These are phyloP conservation scores for Aphaenogaster floridana DNA, from an alignment of 1,140 invertebrate species.

Conservation along the genomic window DNA sequence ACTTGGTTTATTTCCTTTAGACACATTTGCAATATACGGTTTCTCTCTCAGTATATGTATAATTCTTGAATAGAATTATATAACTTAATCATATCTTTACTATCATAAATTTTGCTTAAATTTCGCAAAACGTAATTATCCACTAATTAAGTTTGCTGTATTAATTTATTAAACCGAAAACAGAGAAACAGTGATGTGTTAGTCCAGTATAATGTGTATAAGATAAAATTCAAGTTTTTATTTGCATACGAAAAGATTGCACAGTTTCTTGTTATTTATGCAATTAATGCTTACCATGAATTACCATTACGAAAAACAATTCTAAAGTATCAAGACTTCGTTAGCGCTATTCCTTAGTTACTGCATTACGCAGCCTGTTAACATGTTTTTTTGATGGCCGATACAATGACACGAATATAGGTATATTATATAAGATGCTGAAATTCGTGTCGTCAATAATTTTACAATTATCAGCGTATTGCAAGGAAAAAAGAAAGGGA, in stretches of 20 bases:
- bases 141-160: not conserved
- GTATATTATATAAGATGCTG: not conserved
- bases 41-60: not conserved
- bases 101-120: constrained; percentile 3
- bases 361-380: not conserved
- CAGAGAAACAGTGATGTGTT: not conserved
- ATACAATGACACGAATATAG: not conserved
- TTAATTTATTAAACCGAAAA: constrained; percentile 28
- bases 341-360: not conserved
- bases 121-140: constrained; percentile 15
- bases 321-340: not conserved
- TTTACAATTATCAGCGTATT: not conserved
- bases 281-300: not conserved
- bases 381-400: not conserved
- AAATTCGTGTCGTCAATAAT: not conserved
- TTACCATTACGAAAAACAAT: not conserved
- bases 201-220: not conserved
- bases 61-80: not conserved
- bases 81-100: not conserved
- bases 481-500: not conserved
- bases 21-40: not conserved
- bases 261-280: not conserved
- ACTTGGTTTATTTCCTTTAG: not conserved
- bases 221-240: not conserved
- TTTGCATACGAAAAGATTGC: not conserved